Percentiles rank a stretch among this genome's conserved stretches.
These are phyloP conservation scores for Gymnocypris eckloni DNA, from an alignment of 2,797 vertebrate species.

Conservation along the genomic window DNA sequence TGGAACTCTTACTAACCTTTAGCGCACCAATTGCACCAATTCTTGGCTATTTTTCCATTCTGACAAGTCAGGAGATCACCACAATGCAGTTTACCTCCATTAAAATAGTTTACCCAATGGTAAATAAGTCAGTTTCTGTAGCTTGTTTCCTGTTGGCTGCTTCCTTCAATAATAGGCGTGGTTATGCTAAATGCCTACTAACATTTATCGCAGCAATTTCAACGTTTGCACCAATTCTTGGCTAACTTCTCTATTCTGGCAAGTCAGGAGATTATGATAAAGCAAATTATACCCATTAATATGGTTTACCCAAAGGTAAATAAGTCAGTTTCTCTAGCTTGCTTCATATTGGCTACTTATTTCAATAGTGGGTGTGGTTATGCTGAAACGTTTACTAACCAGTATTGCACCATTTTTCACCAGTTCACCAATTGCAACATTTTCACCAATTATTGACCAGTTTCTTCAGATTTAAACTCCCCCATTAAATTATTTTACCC, in stretches of 20 bases:
- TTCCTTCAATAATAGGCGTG: not conserved
- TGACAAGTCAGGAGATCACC: not conserved
- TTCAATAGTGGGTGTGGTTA: not conserved
- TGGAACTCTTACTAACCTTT: conserved; percentile 72
- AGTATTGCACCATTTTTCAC: not conserved
- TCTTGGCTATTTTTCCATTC: conserved; percentile 38
- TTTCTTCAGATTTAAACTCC: not conserved
- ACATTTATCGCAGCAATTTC: not conserved
- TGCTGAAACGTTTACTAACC: not conserved
- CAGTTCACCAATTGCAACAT: not conserved
- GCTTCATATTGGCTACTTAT: not conserved
- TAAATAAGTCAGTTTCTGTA: not conserved
- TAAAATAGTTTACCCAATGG: not conserved
- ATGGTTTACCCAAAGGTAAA: not conserved
- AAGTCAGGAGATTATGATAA: not conserved
- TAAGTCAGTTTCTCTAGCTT: not conserved
- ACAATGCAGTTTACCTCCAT: not conserved
- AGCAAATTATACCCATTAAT: not conserved
- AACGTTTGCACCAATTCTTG: not conserved
- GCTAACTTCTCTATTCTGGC: not conserved
- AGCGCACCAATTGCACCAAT: conserved; percentile 18
- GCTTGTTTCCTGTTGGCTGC: not conserved
- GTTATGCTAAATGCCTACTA: not conserved
- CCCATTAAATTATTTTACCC: conserved; percentile 72
- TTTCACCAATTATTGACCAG: not conserved